These are phyloP conservation scores for Biston betularia DNA, from an alignment of 2,888 invertebrate genomes.

Conservation along the genomic window DNA sequence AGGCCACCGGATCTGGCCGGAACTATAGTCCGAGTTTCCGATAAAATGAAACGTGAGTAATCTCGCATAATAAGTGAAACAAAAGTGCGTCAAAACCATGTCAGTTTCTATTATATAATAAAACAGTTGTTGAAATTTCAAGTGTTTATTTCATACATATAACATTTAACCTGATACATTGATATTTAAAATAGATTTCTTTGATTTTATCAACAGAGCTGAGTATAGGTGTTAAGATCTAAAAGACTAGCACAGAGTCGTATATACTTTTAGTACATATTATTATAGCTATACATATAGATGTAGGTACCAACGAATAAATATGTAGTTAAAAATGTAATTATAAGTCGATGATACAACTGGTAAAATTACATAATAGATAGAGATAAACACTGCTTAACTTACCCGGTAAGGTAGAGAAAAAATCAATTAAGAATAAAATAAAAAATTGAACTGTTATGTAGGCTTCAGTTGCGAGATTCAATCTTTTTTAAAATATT, in stretches of 20 bases:
- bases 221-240: constrained; percentile 57
- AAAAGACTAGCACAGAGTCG: constrained; percentile 39
- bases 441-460: too few relatives aligned
- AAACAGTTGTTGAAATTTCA: constrained; percentile 47
- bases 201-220: constrained; percentile 74
- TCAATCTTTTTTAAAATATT: too few relatives aligned
- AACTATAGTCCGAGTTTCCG: too few relatives aligned
- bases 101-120: too few relatives aligned
- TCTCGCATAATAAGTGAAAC: too few relatives aligned
- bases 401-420: not conserved
- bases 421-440: not conserved
- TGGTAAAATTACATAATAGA: not conserved
- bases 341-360: not conserved
- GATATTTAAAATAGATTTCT: constrained; percentile 85
- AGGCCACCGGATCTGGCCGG: too few relatives aligned
- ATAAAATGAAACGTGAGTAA: too few relatives aligned
- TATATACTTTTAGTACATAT: constrained; percentile 32
- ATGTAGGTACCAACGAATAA: constrained; percentile 35
- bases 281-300: constrained; percentile 42
- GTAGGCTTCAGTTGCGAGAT: too few relatives aligned
- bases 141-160: constrained; percentile 78
- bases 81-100: too few relatives aligned
- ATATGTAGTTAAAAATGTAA: constrained; percentile 6
- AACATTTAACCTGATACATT: constrained; percentile 82
- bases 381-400: not conserved